Conservation (phyloP, 2,888 invertebrate genomes). For the Microdon myrmicae region DNA sequence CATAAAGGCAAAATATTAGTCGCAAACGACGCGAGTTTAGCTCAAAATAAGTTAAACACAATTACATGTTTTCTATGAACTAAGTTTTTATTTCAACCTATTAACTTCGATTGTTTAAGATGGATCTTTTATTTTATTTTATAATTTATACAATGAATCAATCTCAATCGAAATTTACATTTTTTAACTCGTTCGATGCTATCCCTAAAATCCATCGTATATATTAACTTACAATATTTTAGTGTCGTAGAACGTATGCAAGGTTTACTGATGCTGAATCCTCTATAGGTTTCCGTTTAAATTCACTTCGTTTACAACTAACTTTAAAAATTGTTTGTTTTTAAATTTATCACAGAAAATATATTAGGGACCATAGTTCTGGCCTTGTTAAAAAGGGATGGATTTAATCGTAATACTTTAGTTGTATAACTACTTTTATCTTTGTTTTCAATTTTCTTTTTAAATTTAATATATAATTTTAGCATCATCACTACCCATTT, state of each 20-base stretch:
- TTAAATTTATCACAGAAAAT: conserved; percentile 52
- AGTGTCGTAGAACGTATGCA: no score
- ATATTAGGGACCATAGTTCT: conserved; percentile 41
- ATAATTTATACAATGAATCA: no score
- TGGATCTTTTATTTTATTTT: background rate
- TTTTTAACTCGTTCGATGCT: conserved; percentile 1
- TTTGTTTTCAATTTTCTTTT: background rate
- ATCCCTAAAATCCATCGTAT: background rate
- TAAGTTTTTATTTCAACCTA: no score
- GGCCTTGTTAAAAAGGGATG: conserved; percentile 46
- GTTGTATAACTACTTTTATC: conserved; percentile 7
- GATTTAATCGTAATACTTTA: conserved; percentile 30
- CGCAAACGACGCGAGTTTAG: no score
- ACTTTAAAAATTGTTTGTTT: conserved; percentile 18
- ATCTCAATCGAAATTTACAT: no score
- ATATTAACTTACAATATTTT: conserved; percentile 3
- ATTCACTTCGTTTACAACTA: background rate
- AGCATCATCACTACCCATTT: conserved; percentile 43
- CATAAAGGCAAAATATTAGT: no score
- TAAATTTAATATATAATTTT: conserved; percentile 6
- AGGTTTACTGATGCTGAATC: no score
- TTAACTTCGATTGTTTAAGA: no score
- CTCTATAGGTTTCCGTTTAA: no score
- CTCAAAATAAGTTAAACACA: no score
- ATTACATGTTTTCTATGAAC: no score